Conservation (phyloP, 2,113 vertebrate genomes). For the Pteronura brasiliensis region DNA sequence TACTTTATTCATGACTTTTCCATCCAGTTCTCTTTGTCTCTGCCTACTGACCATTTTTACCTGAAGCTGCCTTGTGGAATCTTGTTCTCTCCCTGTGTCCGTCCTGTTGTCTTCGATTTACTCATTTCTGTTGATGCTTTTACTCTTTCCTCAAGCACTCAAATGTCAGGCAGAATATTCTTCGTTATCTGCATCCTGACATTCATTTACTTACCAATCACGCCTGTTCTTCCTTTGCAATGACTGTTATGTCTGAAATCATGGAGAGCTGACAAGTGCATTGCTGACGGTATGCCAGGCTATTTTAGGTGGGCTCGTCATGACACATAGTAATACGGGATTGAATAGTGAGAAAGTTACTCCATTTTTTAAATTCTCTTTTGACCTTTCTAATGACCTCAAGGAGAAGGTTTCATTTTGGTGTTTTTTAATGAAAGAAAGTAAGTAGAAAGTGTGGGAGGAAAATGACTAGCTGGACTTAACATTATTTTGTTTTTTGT, state of each 20-base stretch:
- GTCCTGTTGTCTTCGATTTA: neutral
- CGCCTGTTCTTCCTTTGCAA: neutral
- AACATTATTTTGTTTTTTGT: neutral
- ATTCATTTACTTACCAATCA: neutral
- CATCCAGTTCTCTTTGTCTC: neutral
- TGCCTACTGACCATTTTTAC: neutral
- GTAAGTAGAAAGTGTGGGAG: neutral
- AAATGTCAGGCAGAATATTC: neutral
- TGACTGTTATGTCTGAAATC: neutral
- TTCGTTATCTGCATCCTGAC: neutral
- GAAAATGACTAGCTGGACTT: neutral
- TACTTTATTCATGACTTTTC: neutral
- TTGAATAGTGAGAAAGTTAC: neutral
- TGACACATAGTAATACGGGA: neutral
- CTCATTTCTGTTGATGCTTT: neutral
- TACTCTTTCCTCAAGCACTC: neutral
- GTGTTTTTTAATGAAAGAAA: neutral
- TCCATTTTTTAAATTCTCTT: neutral
- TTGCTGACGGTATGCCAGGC: neutral
- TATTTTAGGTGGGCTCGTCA: neutral
- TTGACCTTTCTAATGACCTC: neutral
- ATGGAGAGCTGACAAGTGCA: neutral
- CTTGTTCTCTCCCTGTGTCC: neutral
- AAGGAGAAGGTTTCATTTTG: neutral
- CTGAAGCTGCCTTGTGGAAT: neutral